Conservation (phyloP, 1,140 invertebrate genomes). For the Octopus bimaculoides region DNA sequence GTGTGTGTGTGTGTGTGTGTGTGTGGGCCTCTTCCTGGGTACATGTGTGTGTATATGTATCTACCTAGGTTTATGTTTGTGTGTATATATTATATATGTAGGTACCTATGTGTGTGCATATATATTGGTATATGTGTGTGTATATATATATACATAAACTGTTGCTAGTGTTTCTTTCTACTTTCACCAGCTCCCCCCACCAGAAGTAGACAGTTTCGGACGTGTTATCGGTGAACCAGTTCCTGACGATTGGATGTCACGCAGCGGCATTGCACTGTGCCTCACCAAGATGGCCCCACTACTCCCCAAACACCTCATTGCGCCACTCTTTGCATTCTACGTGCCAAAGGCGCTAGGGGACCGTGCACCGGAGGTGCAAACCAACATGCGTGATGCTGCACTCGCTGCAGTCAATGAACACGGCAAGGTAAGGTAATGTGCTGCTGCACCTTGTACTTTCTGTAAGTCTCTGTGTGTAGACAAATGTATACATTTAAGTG, state of each 20-base stretch:
- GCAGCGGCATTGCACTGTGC: conserved; percentile 79
- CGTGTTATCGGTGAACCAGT: conserved; percentile 76
- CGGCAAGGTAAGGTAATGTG: conserved; percentile 69
- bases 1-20: too few relatives aligned
- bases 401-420: conserved; percentile 85
- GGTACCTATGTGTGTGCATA: too few relatives aligned
- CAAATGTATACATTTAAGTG: too few relatives aligned
- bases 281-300: conserved; percentile 58
- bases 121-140: too few relatives aligned
- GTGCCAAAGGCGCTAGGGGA: conserved; percentile 85
- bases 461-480: too few relatives aligned
- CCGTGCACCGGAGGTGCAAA: conserved; percentile 75
- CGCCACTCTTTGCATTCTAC: conserved; percentile 72
- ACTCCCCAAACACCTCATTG: conserved; percentile 69
- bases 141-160: neutral
- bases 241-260: conserved; percentile 82
- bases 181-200: conserved; percentile 71
- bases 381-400: conserved; percentile 91
- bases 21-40: too few relatives aligned
- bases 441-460: too few relatives aligned
- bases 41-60: too few relatives aligned
- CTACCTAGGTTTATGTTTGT: too few relatives aligned
- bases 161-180: conserved; percentile 11
- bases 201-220: conserved; percentile 87
- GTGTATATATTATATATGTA: too few relatives aligned